Evolutionary conservation across 2,797 vertebrate genomes (phyloP).

Genomic region (Halcyon leucocephala): DNA sequence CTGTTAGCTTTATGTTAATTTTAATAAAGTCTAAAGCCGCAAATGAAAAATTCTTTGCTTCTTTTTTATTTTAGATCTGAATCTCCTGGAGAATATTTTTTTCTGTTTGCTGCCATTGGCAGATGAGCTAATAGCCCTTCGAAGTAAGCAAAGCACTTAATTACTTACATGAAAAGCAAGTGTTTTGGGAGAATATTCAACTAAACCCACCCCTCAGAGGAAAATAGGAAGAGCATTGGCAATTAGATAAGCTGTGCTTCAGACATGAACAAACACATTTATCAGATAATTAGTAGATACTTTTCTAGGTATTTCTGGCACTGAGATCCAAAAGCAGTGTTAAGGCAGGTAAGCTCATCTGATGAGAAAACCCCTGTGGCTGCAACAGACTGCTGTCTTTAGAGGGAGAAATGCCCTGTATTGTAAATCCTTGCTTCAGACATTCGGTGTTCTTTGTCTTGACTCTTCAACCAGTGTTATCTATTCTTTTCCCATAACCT

Average conservation of each 20-base stretch:
- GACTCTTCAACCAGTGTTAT: neutral
- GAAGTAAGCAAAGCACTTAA: constrained; percentile 89
- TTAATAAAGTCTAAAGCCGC: constrained; percentile 13
- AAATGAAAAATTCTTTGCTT: constrained; percentile 33
- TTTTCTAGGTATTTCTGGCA: constrained; percentile 89
- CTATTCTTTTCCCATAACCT: neutral
- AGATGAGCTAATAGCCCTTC: constrained; percentile 83
- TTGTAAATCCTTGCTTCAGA: constrained; percentile 7
- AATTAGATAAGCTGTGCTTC: constrained; percentile 87
- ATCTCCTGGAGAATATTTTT: constrained; percentile 18
- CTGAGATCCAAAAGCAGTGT: constrained; percentile 75
- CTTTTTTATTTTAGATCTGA: constrained; percentile 47
- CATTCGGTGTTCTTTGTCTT: neutral
- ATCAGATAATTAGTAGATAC: constrained; percentile 91
- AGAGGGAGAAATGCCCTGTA: neutral
- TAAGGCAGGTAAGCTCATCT: constrained; percentile 81
- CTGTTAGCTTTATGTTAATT: constrained; percentile 11
- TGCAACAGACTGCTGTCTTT: constrained; percentile 54
- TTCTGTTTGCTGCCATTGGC: constrained; percentile 58
- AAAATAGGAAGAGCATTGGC: constrained; percentile 79
- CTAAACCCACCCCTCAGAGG: constrained; percentile 78
- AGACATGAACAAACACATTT: constrained; percentile 90
- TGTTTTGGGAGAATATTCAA: constrained; percentile 85
- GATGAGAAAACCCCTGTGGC: constrained; percentile 74
- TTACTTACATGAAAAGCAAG: constrained; percentile 89